Percentiles rank a stretch among this genome's conserved stretches.
Conservation (phyloP, 2,888 invertebrate genomes). For the Carterocephalus palaemon region DNA sequence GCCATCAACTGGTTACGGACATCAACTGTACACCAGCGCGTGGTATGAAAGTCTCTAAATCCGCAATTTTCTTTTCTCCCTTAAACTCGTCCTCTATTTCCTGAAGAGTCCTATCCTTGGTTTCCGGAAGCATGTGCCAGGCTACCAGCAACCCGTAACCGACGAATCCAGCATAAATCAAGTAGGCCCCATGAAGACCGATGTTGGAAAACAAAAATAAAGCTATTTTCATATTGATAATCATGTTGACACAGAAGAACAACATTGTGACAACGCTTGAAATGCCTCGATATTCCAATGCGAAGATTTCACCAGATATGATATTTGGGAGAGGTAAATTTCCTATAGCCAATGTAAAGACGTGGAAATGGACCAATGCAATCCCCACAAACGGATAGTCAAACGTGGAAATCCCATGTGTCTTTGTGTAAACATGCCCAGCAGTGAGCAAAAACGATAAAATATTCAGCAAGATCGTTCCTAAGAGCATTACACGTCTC, state of each 20-base stretch:
- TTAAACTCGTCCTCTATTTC: constrained; percentile 81
- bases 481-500: constrained; percentile 78
- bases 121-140: constrained; percentile 80
- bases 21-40: neutral
- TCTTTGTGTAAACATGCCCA: constrained; percentile 50
- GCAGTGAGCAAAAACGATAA: constrained; percentile 73
- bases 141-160: constrained; percentile 72
- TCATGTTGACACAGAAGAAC: constrained; percentile 77
- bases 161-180: constrained; percentile 73
- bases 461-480: constrained; percentile 78
- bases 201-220: constrained; percentile 67
- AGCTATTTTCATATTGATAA: constrained; percentile 80
- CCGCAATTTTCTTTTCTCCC: constrained; percentile 32
- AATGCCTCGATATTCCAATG: constrained; percentile 77
- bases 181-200: constrained; percentile 76
- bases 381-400: constrained; percentile 61
- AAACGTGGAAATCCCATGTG: constrained; percentile 37
- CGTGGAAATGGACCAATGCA: constrained; percentile 69
- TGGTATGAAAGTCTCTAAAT: neutral
- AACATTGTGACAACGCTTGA: constrained; percentile 80
- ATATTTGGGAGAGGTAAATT: constrained; percentile 82
- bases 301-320: constrained; percentile 83
- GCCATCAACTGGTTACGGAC: neutral
- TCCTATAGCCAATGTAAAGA: constrained; percentile 75
- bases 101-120: constrained; percentile 79